Conservation (phyloP, 2,888 invertebrate genomes). For the Anoncus sp. region DNA sequence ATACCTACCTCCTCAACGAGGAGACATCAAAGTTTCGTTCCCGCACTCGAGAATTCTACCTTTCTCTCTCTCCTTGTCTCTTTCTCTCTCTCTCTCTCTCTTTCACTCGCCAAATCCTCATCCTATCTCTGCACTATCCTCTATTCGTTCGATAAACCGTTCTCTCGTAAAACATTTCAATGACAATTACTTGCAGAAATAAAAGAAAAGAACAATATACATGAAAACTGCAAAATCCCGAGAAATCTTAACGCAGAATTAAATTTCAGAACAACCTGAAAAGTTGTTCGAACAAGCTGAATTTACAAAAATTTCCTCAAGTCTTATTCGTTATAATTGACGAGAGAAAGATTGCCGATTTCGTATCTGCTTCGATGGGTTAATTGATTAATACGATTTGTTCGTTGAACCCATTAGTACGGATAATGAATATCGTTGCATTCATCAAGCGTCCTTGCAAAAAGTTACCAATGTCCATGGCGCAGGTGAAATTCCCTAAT, state of each 20-base stretch:
- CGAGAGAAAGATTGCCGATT: no score
- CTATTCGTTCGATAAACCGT: conserved; percentile 26
- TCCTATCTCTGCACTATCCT: conserved; percentile 65
- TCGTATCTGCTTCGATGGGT: no score
- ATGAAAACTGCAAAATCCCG: background rate
- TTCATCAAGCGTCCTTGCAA: background rate
- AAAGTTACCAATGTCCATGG: background rate
- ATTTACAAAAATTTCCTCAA: background rate
- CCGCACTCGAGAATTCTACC: conserved; percentile 71
- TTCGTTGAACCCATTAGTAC: no score
- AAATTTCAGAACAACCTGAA: background rate
- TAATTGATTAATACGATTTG: no score
- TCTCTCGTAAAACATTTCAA: conserved; percentile 39
- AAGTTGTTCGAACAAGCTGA: background rate
- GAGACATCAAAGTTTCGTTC: conserved; percentile 79
- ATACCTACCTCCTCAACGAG: conserved; percentile 66
- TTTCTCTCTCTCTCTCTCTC: conserved; percentile 35
- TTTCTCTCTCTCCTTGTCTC: background rate
- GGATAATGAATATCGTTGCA: no score
- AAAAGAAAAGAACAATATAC: background rate
- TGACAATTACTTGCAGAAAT: conserved; percentile 6
- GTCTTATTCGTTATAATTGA: background rate
- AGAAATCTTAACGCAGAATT: background rate
- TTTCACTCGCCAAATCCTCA: conserved; percentile 57
- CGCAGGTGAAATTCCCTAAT: background rate